A percentile compares a stretch with the other conserved stretches of the same genome.
phyloP scores from a whole-genome alignment of 2,888 invertebrate genomes.

The Pinctada fucata region DNA sequence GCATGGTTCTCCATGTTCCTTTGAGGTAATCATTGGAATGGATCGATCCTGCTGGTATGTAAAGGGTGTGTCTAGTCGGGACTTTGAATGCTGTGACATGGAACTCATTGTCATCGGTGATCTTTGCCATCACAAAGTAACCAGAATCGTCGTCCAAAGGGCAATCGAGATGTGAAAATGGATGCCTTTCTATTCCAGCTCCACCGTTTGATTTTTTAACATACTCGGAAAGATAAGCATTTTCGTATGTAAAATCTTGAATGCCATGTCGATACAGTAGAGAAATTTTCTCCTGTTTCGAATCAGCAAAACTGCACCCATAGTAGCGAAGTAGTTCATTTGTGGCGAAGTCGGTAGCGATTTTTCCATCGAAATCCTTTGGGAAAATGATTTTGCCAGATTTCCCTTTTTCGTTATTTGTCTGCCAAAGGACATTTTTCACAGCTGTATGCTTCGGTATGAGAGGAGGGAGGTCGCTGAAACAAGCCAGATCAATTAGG shows the following conservation, averaged over 20 bases:
- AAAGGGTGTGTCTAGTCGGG: slow-evolving; percentile 42
- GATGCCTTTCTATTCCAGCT: slow-evolving; percentile 49
- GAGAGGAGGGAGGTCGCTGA: slow-evolving; percentile 46
- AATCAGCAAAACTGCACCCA: slow-evolving; percentile 46
- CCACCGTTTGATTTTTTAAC: slow-evolving; percentile 40
- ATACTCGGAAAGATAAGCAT: slow-evolving; percentile 48
- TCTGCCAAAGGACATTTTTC: slow-evolving; percentile 43
- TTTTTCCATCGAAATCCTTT: slow-evolving; percentile 38
- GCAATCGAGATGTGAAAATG: slow-evolving; percentile 53
- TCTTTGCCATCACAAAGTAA: slow-evolving; percentile 46
- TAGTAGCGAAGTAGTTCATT: slow-evolving; percentile 30
- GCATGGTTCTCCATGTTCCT: slow-evolving; percentile 57
- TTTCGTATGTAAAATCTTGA: slow-evolving; percentile 55
- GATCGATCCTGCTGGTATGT: slow-evolving; percentile 44
- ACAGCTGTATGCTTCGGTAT: slow-evolving; percentile 43
- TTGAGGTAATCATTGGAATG: slow-evolving; percentile 49
- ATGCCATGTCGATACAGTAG: slow-evolving; percentile 50
- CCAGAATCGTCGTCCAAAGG: slow-evolving; percentile 49
- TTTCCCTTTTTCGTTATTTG: slow-evolving; percentile 32
- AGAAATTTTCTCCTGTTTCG: slow-evolving; percentile 43
- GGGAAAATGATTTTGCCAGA: slow-evolving; percentile 49
- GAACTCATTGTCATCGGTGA: slow-evolving; percentile 37
- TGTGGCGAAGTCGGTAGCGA: slow-evolving; percentile 46
- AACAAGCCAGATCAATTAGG: slow-evolving; percentile 47
- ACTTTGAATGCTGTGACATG: slow-evolving; percentile 34